Percentiles rank a stretch among this genome's conserved stretches.
Conservation (phyloP, 2,797 vertebrate species). For the Myiotriccus ornatus region DNA sequence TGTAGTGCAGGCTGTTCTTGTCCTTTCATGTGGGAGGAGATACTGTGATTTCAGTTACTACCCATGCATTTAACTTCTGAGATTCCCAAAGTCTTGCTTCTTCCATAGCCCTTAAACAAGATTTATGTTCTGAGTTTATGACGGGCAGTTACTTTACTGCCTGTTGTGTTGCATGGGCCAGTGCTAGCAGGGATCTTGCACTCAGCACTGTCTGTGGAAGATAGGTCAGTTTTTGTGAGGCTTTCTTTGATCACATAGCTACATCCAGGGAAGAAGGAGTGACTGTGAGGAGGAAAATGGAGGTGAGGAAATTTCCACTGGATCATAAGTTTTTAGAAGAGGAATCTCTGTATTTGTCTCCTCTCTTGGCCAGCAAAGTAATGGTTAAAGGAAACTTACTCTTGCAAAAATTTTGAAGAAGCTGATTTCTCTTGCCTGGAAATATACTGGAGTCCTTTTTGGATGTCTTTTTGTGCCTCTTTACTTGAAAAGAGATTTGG, state of each 20-base stretch:
- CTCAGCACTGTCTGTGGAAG: neutral
- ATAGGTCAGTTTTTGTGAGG: neutral
- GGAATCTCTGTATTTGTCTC: neutral
- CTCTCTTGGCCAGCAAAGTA: neutral
- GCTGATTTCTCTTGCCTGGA: neutral
- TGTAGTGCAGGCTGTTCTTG: neutral
- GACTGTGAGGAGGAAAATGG: neutral
- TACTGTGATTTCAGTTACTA: neutral
- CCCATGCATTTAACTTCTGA: neutral
- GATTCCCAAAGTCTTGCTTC: neutral
- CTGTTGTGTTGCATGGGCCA: neutral
- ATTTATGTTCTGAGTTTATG: neutral
- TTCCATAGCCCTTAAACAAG: neutral
- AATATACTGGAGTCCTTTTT: neutral
- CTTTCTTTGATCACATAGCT: neutral
- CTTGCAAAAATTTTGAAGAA: neutral
- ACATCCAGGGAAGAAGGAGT: neutral
- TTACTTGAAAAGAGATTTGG: neutral
- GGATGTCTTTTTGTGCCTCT: neutral
- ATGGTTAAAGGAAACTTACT: neutral
- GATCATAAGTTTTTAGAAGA: accelerated
- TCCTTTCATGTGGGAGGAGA: conserved; percentile 7
- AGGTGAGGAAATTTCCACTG: neutral
- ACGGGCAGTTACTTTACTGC: neutral
- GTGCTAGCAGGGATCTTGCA: neutral